Percentiles rank a stretch among this genome's conserved stretches.
Conservation (phyloP, 2,113 vertebrate species). For the Setophaga petechia region DNA sequence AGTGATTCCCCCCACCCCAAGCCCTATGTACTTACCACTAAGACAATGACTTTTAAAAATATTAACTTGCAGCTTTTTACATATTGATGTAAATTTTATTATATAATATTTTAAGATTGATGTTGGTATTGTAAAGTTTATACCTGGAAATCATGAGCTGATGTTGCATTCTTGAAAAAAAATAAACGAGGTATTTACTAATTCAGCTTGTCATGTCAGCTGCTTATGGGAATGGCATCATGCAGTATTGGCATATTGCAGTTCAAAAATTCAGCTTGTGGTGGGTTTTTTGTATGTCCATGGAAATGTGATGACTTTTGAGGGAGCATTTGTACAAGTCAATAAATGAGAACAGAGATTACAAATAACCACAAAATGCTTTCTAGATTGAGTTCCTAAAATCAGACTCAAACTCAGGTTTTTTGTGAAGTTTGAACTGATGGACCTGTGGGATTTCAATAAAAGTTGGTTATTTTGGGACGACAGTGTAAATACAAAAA, state of each 20-base stretch:
- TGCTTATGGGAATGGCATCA: background rate
- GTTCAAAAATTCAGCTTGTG: background rate
- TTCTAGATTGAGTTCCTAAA: background rate
- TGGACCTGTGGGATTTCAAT: background rate
- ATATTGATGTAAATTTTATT: conserved; percentile 73
- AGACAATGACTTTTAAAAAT: conserved; percentile 65
- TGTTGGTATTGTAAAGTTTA: conserved; percentile 61
- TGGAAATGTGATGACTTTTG: background rate
- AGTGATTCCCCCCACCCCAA: conserved; percentile 12
- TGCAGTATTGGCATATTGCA: background rate
- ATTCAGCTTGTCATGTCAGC: background rate
- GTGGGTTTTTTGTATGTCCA: background rate
- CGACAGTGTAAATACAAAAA: background rate
- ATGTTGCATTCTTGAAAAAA: conserved; percentile 69
- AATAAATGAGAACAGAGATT: background rate
- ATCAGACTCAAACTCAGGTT: background rate
- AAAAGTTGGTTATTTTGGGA: background rate
- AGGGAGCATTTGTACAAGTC: background rate
- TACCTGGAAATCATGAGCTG: conserved; percentile 71
- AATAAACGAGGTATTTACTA: conserved; percentile 70
- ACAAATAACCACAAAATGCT: background rate
- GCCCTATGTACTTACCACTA: conserved; percentile 30
- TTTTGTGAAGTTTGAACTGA: background rate
- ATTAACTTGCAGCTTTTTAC: conserved; percentile 65
- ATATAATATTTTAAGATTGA: conserved; percentile 51